Conservation (phyloP, 2,797 vertebrate species). For the Urophycis tenuis region DNA sequence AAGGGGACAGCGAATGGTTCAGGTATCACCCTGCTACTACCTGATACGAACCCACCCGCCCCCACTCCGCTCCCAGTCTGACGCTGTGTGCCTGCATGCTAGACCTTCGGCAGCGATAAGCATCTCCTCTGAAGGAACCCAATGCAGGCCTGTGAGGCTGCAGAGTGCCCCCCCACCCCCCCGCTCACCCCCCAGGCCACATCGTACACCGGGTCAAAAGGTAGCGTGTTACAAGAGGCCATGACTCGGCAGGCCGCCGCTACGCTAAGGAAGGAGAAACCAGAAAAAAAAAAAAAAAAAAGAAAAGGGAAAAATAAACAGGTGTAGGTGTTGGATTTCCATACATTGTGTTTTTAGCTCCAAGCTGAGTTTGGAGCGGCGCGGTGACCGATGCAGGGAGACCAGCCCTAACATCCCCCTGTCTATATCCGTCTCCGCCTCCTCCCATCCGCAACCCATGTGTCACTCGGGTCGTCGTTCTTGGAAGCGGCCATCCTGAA, state of each 20-base stretch:
- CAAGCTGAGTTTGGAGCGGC: neutral
- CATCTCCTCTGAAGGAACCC: constrained; percentile 43
- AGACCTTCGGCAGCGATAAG: constrained; percentile 36
- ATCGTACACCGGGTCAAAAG: constrained; percentile 42
- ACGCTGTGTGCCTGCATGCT: constrained; percentile 27
- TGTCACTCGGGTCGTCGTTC: neutral
- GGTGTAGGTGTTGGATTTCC: constrained; percentile 6
- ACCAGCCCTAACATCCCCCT: neutral
- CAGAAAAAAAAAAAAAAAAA: neutral
- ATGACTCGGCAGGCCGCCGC: constrained; percentile 17
- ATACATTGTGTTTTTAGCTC: neutral
- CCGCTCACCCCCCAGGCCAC: no score
- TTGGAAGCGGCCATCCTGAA: neutral
- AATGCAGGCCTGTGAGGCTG: constrained; percentile 36
- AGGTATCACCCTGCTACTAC: neutral
- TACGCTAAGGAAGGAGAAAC: neutral
- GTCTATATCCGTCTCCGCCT: neutral
- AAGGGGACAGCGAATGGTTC: constrained; percentile 29
- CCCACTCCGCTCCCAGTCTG: constrained; percentile 13
- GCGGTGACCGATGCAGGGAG: neutral
- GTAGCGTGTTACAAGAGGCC: constrained; percentile 34
- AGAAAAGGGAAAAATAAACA: neutral
- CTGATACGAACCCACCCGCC: constrained; percentile 15
- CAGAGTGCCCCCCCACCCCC: constrained; percentile 22
- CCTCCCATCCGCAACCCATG: neutral